Evolutionary conservation across 2,797 vertebrate genomes (phyloP), one percentile per base, ranked within the genome.

Genomic region (Hoplostethus atlanticus): DNA sequence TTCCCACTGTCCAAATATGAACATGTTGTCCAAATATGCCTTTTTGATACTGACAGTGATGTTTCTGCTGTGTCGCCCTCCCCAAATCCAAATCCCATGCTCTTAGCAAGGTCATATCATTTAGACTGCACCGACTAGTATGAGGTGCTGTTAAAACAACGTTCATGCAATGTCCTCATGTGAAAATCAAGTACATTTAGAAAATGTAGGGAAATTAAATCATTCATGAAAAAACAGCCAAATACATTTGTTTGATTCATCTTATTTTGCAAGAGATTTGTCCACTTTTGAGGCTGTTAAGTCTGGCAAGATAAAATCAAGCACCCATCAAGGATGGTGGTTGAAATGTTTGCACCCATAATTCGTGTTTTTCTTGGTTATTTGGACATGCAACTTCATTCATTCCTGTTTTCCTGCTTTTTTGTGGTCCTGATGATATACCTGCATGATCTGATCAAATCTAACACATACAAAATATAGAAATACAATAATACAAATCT

Each of bases 11-110:
- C 81, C 86, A 87, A 91, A 90, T 85, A 87, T 77, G 84, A 72
- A 79, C 85, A 87, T 64, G 62, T 81, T 86, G 85, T 74, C 90
- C 84, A 89, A 89, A 92, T 87, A 88, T 55, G 84, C 82, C 64
- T 54, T 42, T 76, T 71, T 70, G 77, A 62, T 70, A 73, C 46
- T 1, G 16, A 54, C 40, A 2, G 6, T 54, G 34, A 70, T 21
- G 46, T 59, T 64, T 48, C 63, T 44, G 34, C 36, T 51, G 57
- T 2, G 25, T 12, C 11, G 28, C 28, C 59, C 53, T 17, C 4
- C 44, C 21, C 21, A 1, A 21, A n/a, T 28, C 21, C 21, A 1
- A 21, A n/a, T 28, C 13, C 8, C 15, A 0, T 13, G 11, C 8
- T 25, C 3, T 50, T 6, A n/a, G 47, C 3, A 9, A 50, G 5